A percentile compares a stretch with the other conserved stretches of the same genome.
Conservation (phyloP, 2,113 vertebrate genomes). For the Scophthalmus maximus region DNA sequence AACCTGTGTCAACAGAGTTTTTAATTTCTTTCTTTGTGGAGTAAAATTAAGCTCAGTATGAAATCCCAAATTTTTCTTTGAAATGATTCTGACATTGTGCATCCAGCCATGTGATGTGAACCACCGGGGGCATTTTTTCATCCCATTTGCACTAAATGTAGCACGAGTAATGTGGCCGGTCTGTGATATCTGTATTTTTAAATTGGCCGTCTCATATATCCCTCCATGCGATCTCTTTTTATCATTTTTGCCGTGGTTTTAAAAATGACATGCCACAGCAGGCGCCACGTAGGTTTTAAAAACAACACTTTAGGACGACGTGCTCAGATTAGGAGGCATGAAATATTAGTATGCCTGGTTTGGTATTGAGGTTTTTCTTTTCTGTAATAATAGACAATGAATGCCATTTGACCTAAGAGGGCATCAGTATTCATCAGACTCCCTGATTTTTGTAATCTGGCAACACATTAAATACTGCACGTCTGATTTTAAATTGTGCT, state of each 20-base stretch:
- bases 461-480: background rate
- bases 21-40: background rate
- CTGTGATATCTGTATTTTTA: slow-evolving; percentile 56
- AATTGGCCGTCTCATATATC: slow-evolving; percentile 14
- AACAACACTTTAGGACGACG: background rate
- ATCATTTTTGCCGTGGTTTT: slow-evolving; percentile 34
- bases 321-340: slow-evolving; percentile 20
- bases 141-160: slow-evolving; percentile 50
- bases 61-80: slow-evolving; percentile 10
- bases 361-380: too few species aligned
- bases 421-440: slow-evolving; percentile 3
- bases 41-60: background rate
- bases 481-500: background rate
- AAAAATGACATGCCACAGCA: slow-evolving; percentile 13
- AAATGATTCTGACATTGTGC: slow-evolving; percentile 8
- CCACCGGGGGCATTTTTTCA: slow-evolving; percentile 37
- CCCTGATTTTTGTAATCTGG: too few species aligned
- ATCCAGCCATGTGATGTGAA: slow-evolving; percentile 21
- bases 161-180: slow-evolving; percentile 27
- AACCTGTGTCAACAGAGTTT: too few species aligned
- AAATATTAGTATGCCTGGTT: too few species aligned
- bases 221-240: slow-evolving; percentile 7
- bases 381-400: too few species aligned
- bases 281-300: slow-evolving; percentile 14
- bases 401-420: too few species aligned